phyloP scores from a whole-genome alignment of 2,888 invertebrate species.

The Epiblema foenella region DNA sequence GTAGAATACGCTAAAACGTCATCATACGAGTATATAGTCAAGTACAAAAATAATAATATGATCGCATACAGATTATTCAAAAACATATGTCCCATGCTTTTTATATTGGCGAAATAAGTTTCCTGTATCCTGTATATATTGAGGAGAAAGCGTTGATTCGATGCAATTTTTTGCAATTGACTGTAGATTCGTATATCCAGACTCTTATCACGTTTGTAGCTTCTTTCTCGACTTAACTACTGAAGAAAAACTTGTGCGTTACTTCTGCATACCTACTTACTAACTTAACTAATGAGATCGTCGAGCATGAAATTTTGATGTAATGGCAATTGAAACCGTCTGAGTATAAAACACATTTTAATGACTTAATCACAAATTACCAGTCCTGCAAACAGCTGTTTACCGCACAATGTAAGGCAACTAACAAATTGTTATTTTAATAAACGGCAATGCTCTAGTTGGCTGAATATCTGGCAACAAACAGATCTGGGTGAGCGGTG shows the following conservation, averaged over 20 bases:
- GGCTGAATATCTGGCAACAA: constrained; percentile 71
- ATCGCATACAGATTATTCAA: no score
- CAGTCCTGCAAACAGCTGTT: constrained; percentile 11
- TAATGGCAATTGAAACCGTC: neutral
- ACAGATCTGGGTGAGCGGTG: constrained; percentile 69
- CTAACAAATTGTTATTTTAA: constrained; percentile 55
- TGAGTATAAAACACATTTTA: neutral
- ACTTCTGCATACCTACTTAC: neutral
- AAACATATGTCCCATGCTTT: no score
- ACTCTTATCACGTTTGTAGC: neutral
- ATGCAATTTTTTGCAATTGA: no score
- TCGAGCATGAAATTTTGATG: no score
- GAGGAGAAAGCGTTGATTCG: no score
- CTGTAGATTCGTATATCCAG: no score
- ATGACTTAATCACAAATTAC: constrained; percentile 24
- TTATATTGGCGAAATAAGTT: no score
- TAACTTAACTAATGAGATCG: neutral
- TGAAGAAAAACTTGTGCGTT: neutral
- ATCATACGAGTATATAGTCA: no score
- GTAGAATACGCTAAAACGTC: no score
- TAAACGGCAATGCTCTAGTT: constrained; percentile 60
- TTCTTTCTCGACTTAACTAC: neutral
- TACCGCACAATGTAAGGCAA: constrained; percentile 35
- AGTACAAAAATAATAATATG: no score
- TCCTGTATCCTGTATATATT: no score